Evolutionary conservation across 2,113 vertebrate species (phyloP).

Genomic region (Cyphomyrus plagiostoma): DNA sequence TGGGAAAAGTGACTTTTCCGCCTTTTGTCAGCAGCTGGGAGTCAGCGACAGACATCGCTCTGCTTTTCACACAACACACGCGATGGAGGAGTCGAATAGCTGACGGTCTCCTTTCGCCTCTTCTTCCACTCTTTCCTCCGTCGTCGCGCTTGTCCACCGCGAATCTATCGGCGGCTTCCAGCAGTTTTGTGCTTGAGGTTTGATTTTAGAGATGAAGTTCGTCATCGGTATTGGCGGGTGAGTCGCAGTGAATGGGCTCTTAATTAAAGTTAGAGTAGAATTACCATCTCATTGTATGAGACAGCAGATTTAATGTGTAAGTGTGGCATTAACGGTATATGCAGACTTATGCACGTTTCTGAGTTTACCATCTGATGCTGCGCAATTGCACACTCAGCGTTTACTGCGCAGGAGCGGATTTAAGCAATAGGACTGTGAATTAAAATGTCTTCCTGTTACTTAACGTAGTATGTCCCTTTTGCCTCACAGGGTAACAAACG

Average conservation of each 20-base stretch:
- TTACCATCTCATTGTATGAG: background rate
- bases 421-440: background rate
- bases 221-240: constrained; percentile 90
- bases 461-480: background rate
- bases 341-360: background rate
- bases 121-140: constrained; percentile 60
- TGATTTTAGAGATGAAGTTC: constrained; percentile 67
- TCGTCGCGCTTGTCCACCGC: constrained; percentile 37
- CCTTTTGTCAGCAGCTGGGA: constrained; percentile 50
- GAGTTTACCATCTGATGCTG: background rate
- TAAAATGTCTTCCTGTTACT: background rate
- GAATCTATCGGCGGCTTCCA: constrained; percentile 30
- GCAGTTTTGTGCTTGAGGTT: background rate
- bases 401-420: background rate
- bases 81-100: constrained; percentile 65
- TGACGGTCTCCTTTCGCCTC: constrained; percentile 65
- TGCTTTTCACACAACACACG: constrained; percentile 30
- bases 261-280: constrained; percentile 20
- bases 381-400: background rate
- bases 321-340: background rate
- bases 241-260: constrained; percentile 45
- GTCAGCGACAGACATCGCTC: constrained; percentile 42
- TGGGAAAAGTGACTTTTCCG: constrained; percentile 7
- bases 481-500: constrained; percentile 74
- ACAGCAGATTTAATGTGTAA: background rate